Conservation (phyloP, 1,140 invertebrate genomes). For the Dolichoris vasculosae region DNA sequence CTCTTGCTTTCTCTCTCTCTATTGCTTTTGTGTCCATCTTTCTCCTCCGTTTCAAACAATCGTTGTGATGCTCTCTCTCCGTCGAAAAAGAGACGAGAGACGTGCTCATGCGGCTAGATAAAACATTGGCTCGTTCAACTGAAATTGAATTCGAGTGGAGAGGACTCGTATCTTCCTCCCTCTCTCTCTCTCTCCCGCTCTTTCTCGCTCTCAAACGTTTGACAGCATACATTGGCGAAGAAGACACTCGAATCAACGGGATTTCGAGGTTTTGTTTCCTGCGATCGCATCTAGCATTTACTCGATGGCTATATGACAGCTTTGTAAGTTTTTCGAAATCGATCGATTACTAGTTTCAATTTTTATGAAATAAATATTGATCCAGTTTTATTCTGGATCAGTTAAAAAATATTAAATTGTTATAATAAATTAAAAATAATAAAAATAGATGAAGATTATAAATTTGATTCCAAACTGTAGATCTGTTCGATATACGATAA, state of each 20-base stretch:
- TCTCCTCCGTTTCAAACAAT: not conserved
- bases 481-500: too few species aligned
- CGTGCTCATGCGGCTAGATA: not conserved
- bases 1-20: not conserved
- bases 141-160: constrained; percentile 20
- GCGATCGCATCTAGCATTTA: not conserved
- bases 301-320: not conserved
- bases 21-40: not conserved
- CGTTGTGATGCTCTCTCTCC: not conserved
- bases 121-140: constrained; percentile 35
- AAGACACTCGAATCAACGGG: not conserved
- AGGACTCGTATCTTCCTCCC: not conserved
- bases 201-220: constrained; percentile 1
- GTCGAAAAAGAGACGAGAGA: not conserved
- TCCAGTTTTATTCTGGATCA: too few species aligned
- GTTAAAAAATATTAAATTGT: too few species aligned
- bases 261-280: constrained; percentile 13
- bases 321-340: not conserved
- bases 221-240: too few species aligned
- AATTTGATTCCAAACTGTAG: too few species aligned
- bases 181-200: constrained; percentile 6
- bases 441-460: too few species aligned
- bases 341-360: not conserved
- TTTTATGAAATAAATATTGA: not conserved
- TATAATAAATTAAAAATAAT: too few species aligned